These are phyloP conservation scores for Euplexia lucipara DNA, from an alignment of 2,888 invertebrate genomes.

Conservation along the genomic window DNA sequence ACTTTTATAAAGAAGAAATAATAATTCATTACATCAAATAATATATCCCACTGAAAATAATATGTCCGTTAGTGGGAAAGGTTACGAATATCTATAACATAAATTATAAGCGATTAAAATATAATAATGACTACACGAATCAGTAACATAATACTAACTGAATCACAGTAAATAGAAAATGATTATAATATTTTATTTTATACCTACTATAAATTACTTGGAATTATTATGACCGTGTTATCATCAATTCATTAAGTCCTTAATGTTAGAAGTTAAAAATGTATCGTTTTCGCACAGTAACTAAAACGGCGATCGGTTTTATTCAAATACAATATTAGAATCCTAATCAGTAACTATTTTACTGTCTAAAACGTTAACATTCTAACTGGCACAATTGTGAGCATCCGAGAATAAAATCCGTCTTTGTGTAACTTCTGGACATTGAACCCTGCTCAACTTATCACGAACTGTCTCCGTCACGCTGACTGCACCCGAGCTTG, in stretches of 20 bases:
- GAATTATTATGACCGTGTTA: slow-evolving; percentile 79
- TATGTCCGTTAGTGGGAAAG: slow-evolving; percentile 57
- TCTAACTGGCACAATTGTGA: slow-evolving; percentile 90
- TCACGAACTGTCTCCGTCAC: slow-evolving; percentile 77
- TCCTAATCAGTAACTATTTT: slow-evolving; percentile 81
- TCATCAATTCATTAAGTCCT: slow-evolving; percentile 65
- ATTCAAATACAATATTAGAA: slow-evolving; percentile 74
- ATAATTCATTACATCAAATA: slow-evolving; percentile 62
- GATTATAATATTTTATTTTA: slow-evolving; percentile 70
- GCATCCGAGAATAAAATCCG: slow-evolving; percentile 80
- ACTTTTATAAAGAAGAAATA: slow-evolving; percentile 48
- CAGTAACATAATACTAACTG: slow-evolving; percentile 82
- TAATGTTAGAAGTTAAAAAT: slow-evolving; percentile 66
- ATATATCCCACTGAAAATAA: slow-evolving; percentile 65
- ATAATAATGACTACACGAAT: slow-evolving; percentile 73
- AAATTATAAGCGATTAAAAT: slow-evolving; percentile 72
- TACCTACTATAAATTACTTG: slow-evolving; percentile 72
- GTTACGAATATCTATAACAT: slow-evolving; percentile 58
- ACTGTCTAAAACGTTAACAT: slow-evolving; percentile 80
- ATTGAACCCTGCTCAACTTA: slow-evolving; percentile 86
- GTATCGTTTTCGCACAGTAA: slow-evolving; percentile 63
- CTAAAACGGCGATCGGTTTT: slow-evolving; percentile 73
- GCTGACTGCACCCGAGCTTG: slow-evolving; percentile 66
- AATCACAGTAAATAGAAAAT: slow-evolving; percentile 87
- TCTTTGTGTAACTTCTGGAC: slow-evolving; percentile 76